Conservation (phyloP, 2,888 invertebrate species). For the Brenthis daphne region DNA sequence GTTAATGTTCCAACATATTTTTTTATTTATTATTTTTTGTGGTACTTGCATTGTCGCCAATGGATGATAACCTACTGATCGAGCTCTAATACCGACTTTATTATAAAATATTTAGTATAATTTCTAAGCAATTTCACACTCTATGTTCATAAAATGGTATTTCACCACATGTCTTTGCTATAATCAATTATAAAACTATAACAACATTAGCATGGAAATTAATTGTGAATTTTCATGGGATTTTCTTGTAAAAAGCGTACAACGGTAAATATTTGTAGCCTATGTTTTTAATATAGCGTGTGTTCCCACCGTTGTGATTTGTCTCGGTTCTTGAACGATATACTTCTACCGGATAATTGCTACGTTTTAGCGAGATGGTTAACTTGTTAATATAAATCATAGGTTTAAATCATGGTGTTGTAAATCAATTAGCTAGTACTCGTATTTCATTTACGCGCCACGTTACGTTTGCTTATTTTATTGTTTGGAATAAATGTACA, state of each 20-base stretch:
- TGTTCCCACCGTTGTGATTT: conserved; percentile 66
- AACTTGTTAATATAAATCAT: conserved; percentile 26
- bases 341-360: conserved; percentile 41
- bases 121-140: no score
- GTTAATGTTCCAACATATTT: no score
- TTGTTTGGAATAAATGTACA: no score
- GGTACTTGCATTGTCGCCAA: no score
- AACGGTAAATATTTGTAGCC: conserved; percentile 63
- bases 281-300: conserved; percentile 48
- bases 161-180: neutral
- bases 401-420: conserved; percentile 11
- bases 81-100: no score
- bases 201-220: conserved; percentile 12
- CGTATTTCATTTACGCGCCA: conserved; percentile 7
- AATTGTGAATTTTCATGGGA: conserved; percentile 43
- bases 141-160: no score
- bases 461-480: neutral
- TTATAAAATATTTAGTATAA: no score
- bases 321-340: conserved; percentile 47
- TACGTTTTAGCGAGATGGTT: conserved; percentile 27
- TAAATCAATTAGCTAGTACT: conserved; percentile 12
- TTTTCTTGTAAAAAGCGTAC: conserved; percentile 52
- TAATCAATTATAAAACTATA: conserved; percentile 6
- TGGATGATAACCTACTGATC: no score
- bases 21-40: no score